These are phyloP conservation scores for Melanchra persicariae DNA, from an alignment of 2,888 invertebrate species.

Conservation along the genomic window DNA sequence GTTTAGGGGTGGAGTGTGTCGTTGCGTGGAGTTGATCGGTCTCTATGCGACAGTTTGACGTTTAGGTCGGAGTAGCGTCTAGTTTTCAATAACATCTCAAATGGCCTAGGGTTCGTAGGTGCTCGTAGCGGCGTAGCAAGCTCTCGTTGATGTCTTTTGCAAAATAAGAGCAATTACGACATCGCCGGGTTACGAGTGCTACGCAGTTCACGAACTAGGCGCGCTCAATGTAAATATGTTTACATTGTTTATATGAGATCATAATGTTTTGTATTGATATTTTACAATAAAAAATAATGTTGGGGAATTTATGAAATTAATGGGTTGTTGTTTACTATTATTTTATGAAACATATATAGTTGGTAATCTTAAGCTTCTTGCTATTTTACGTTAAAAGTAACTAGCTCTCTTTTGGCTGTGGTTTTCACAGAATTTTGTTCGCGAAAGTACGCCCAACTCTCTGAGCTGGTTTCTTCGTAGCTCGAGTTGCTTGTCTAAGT, in stretches of 20 bases:
- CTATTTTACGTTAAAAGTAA: background rate
- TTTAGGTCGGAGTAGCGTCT: constrained; percentile 50
- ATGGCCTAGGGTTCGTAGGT: constrained; percentile 69
- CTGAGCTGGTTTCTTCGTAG: constrained; percentile 38
- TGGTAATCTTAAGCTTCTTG: background rate
- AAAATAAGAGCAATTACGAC: constrained; percentile 65
- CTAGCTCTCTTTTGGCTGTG: background rate
- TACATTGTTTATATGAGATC: constrained; percentile 18
- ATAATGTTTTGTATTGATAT: constrained; percentile 7
- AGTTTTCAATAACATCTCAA: constrained; percentile 62
- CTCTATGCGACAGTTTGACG: constrained; percentile 51
- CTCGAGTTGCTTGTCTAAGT: constrained; percentile 35
- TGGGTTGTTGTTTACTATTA: background rate
- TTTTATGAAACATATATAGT: background rate
- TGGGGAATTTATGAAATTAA: background rate
- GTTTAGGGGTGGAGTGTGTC: constrained; percentile 22
- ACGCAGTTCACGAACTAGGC: constrained; percentile 47
- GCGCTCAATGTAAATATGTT: constrained; percentile 33
- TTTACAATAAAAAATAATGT: background rate
- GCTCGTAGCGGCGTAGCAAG: constrained; percentile 56
- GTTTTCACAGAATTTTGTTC: constrained; percentile 27
- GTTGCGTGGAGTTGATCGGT: constrained; percentile 19
- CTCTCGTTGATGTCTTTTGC: constrained; percentile 76
- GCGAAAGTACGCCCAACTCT: constrained; percentile 32
- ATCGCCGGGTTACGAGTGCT: constrained; percentile 54